phyloP scores from a whole-genome alignment of 2,797 vertebrate genomes.

The Muscicapa comitata region DNA sequence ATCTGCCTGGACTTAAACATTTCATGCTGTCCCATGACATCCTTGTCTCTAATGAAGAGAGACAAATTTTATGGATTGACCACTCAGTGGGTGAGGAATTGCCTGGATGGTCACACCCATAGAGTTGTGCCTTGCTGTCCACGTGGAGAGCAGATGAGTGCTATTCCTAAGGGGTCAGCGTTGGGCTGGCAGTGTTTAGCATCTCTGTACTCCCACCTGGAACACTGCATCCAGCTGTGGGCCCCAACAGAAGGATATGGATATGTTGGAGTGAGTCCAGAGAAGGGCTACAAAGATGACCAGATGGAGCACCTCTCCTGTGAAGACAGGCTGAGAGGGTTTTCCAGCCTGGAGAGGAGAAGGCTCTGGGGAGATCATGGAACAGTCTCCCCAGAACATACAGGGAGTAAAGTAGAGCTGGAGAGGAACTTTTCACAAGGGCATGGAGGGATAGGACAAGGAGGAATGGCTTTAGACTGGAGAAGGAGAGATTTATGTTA shows the following conservation, averaged over 20 bases:
- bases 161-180: not conserved
- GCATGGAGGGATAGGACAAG: not conserved
- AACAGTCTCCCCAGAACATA: not conserved
- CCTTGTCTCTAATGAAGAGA: not conserved
- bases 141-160: accelerated
- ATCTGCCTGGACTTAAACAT: not conserved
- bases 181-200: not conserved
- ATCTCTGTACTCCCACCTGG: not conserved
- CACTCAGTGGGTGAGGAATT: not conserved
- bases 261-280: not conserved
- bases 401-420: not conserved
- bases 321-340: not conserved
- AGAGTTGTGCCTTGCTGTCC: too few species aligned
- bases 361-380: too few species aligned
- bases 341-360: not conserved
- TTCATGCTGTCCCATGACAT: not conserved
- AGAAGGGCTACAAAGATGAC: not conserved
- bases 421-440: not conserved
- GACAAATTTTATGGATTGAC: not conserved
- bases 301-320: not conserved
- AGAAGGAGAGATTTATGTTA: not conserved
- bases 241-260: not conserved
- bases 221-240: not conserved
- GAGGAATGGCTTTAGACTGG: not conserved
- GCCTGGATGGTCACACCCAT: not conserved